Base-by-base conservation (phyloP, 2,888 invertebrate species). In the Pristionchus entomophagus region DNA sequence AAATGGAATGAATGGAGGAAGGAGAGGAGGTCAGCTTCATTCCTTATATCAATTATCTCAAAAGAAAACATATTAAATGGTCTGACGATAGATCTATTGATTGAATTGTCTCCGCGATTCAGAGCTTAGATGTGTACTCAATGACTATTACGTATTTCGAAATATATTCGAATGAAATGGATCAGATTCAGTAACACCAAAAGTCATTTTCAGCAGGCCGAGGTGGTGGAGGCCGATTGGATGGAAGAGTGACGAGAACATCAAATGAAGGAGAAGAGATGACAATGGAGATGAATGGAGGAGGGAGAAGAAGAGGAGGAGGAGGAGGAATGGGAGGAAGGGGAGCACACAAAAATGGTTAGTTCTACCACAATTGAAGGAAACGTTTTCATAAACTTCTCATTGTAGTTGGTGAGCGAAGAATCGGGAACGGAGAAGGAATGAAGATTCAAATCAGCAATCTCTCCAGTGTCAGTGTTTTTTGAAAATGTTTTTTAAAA, bases 241-340 rank as follows among this genome's bases (percentile, higher is more conserved):
- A 81, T 35, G 81, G 81, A 81, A 51, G 81, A 81, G 81, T 81
- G 12, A 81, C 81, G 38, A 51, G 81, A 49, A 22, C 38, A n/a
- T 35, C 53, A 29, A 35, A 53, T 35, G 56, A 81, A 35, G 81
- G 81, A 51, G 81, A 81, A 38, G 81, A 45, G 29, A 29, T 14
- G 6, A n/a, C 12, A 1, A 29, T 53, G 19, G 56, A 81, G 19
- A 38, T 56, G 22, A 81, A 53, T 81, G 81, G 53, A 56, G 53
- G 81, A 81, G 29, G 51, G n/a, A 49, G 80, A 80, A 80, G 80
- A 53, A 53, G 80, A 80, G 29, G n/a, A 19, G 35, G 53, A 53
- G 80, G 53, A 38, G 56, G 35, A 29, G 81, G 56, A 35, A 56
- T n/a, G n/a, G 81, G 56, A 1, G 81, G 56, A n/a, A n/a, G n/a